Conservation (phyloP, 2,888 invertebrate genomes). For the Lacanobia oleracea region DNA sequence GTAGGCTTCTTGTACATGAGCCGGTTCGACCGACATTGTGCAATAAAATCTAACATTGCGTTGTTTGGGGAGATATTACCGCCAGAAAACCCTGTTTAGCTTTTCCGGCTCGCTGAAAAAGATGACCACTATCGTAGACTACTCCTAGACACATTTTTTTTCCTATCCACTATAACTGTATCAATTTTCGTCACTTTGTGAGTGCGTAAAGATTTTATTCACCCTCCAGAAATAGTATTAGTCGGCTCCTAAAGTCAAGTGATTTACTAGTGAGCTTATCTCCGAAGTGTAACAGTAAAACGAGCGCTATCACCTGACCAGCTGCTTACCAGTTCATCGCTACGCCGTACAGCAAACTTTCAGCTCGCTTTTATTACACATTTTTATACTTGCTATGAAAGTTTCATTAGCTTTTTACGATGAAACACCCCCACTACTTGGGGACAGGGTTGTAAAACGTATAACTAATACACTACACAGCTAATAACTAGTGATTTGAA, state of each 20-base stretch:
- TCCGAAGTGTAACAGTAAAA: constrained; percentile 10
- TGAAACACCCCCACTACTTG: constrained; percentile 16
- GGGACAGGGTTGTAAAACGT: constrained; percentile 33
- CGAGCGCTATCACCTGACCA: constrained; percentile 14
- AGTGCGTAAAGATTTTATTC: background rate
- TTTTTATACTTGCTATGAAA: constrained; percentile 66
- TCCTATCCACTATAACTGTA: background rate
- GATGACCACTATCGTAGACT: background rate
- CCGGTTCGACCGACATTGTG: background rate
- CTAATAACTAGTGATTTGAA: background rate
- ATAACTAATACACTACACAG: background rate
- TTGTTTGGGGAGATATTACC: too few relatives aligned
- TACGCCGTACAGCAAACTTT: constrained; percentile 27
- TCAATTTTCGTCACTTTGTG: background rate
- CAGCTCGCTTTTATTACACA: constrained; percentile 53
- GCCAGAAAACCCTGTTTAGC: background rate
- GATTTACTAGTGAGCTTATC: background rate
- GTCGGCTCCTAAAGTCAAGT: background rate
- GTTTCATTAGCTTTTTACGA: constrained; percentile 70
- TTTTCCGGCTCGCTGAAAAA: background rate
- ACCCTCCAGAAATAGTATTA: background rate
- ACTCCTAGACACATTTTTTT: background rate
- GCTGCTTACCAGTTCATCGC: constrained; percentile 22
- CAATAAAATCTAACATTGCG: background rate
- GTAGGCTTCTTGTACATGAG: background rate